Conservation (phyloP, 2,888 invertebrate species). For the Scrobipalpa atriplicella region DNA sequence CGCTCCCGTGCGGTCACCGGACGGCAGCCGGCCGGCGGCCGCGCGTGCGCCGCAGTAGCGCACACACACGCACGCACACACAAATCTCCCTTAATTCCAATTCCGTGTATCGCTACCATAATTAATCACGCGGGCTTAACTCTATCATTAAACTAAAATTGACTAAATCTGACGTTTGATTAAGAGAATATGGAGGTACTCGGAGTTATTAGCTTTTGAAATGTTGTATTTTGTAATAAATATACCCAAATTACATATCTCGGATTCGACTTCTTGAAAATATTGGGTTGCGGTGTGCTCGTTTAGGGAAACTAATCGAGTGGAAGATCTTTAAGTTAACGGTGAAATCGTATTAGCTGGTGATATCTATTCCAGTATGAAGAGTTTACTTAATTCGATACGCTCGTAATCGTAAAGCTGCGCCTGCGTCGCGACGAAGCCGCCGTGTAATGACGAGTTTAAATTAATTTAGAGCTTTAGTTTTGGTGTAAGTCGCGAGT, state of each 20-base stretch:
- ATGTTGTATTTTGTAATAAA: conserved; percentile 56
- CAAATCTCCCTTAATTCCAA: conserved; percentile 58
- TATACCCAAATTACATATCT: conserved; percentile 51
- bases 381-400: conserved; percentile 55
- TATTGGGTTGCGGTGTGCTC: conserved; percentile 42
- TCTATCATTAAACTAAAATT: conserved; percentile 70
- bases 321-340: conserved; percentile 44
- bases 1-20: conserved; percentile 52
- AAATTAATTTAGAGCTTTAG: conserved; percentile 58
- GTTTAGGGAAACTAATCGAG: conserved; percentile 42
- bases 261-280: conserved; percentile 40
- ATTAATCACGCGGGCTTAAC: conserved; percentile 75
- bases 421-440: conserved; percentile 43
- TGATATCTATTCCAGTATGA: conserved; percentile 40
- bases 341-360: conserved; percentile 40
- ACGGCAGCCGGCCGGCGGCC: conserved; percentile 38
- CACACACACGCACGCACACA: conserved; percentile 34
- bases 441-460: conserved; percentile 55
- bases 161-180: conserved; percentile 79
- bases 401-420: conserved; percentile 42
- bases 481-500: conserved; percentile 50
- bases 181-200: conserved; percentile 67
- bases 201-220: conserved; percentile 50
- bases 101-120: conserved; percentile 55
- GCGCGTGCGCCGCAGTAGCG: conserved; percentile 40